Evolutionary conservation across 2,113 vertebrate species (phyloP).

Genomic region (Monopterus albus): DNA sequence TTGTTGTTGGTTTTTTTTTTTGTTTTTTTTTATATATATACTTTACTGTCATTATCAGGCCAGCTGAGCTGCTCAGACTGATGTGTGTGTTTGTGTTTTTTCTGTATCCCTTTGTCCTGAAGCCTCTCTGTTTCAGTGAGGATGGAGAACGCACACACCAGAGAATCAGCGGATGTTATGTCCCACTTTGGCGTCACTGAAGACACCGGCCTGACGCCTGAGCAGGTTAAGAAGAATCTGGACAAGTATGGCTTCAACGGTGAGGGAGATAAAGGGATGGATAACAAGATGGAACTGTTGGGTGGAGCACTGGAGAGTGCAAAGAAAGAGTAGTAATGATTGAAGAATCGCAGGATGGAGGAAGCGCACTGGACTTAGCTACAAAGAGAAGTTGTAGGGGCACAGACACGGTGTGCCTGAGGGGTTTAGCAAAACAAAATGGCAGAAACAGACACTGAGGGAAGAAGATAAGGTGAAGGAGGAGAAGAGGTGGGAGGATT

Average conservation of each 20-base stretch:
- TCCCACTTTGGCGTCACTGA: conserved; percentile 89
- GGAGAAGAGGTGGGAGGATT: not conserved
- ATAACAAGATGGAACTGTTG: not conserved
- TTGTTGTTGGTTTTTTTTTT: no score
- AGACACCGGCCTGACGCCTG: conserved; percentile 85
- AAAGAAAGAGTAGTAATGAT: conserved; percentile 6
- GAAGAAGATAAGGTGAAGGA: conserved; percentile 11
- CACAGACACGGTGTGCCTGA: not conserved
- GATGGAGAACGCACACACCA: conserved; percentile 91
- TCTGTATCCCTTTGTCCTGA: conserved; percentile 52
- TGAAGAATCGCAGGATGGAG: conserved; percentile 19
- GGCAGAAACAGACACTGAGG: not conserved
- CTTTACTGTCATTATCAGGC: conserved; percentile 22
- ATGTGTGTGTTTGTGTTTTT: conserved; percentile 43
- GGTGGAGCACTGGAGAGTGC: conserved; percentile 9
- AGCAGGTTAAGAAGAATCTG: conserved; percentile 88
- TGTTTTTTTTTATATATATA: no score
- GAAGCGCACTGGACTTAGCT: conserved; percentile 19
- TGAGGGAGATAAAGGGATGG: conserved; percentile 74
- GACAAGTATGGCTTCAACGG: conserved; percentile 92
- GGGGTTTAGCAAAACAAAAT: conserved; percentile 3
- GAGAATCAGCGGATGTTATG: conserved; percentile 84
- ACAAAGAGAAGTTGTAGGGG: conserved; percentile 7
- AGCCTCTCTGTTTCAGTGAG: conserved; percentile 78
- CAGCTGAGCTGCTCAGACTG: conserved; percentile 25